Conservation (phyloP, 2,797 vertebrate species). For the Hydrolagus colliei region DNA sequence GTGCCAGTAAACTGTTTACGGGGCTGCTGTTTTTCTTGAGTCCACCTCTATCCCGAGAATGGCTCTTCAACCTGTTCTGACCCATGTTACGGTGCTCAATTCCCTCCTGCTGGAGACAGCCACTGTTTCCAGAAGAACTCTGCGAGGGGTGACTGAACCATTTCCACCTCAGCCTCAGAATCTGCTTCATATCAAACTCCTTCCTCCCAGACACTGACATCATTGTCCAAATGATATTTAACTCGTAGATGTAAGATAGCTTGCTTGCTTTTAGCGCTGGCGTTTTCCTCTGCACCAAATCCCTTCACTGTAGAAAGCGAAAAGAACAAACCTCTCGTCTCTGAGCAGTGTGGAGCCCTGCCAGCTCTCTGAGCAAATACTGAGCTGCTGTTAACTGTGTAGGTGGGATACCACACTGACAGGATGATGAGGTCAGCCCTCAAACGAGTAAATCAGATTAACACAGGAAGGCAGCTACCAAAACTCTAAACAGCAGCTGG, state of each 20-base stretch:
- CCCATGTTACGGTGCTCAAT: constrained; percentile 81
- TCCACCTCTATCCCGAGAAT: constrained; percentile 79
- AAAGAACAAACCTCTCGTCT: constrained; percentile 48
- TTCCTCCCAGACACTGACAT: constrained; percentile 95
- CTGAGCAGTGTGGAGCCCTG: constrained; percentile 42
- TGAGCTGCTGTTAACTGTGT: constrained; percentile 54
- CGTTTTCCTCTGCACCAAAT: constrained; percentile 49
- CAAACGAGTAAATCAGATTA: constrained; percentile 80
- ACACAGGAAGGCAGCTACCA: constrained; percentile 61
- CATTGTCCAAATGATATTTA: constrained; percentile 39
- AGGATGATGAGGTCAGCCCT: constrained; percentile 86
- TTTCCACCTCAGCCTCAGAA: constrained; percentile 89
- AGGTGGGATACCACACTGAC: constrained; percentile 69
- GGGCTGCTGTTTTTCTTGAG: constrained; percentile 83
- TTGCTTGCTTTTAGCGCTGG: constrained; percentile 45
- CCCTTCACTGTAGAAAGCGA: constrained; percentile 49
- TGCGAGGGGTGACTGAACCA: constrained; percentile 94
- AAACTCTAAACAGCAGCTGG: constrained; percentile 53
- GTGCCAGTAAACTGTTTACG: constrained; percentile 75
- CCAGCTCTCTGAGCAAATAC: constrained; percentile 45
- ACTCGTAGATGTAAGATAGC: constrained; percentile 39
- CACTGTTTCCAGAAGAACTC: constrained; percentile 69
- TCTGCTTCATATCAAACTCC: constrained; percentile 97
- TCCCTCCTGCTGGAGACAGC: constrained; percentile 84
- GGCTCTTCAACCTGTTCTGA: constrained; percentile 82